Base-by-base conservation (phyloP, 1,140 invertebrate genomes). In the Drosophila lacertosa region DNA sequence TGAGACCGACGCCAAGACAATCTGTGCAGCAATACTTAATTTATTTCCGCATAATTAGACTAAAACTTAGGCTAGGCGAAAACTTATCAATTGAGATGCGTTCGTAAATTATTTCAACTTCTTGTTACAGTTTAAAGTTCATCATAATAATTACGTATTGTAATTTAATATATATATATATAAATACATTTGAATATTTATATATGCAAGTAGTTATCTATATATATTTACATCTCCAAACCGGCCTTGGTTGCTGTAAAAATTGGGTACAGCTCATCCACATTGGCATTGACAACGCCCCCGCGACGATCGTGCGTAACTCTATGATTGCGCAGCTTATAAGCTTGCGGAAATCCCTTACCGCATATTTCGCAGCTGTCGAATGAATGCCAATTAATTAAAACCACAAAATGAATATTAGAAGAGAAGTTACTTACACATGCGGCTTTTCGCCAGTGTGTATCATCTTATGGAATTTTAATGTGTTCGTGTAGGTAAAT, bases 1-100 rank as follows among this genome's bases (percentile, higher is more conserved):
- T 26, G 96, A 98, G 90, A 97, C 94, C 1, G 96, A 98, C 91
- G 94, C 97, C 0, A 95, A 98, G 81, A 95, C 95, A 79, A 96
- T 98, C 71, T 98, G 97, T 92, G 95, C 96, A 32, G 95, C 96
- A 58, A 97, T 98, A 70, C 91, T 98, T 54, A 92, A 93, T 18
- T 95, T 96, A 93, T 95, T 95, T 92, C 94, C 94, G 9, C 70
- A 89, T 80, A 89, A 90, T 81, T 89, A 89, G 77, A 66, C 74
- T 89, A 88, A 55, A 45, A 59, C 33, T 59, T 70, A 74, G 60
- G 55, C 50, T 68, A 70, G 33, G 39, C 51, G 48, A 57, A 50
- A 40, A 29, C 32, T 70, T 57, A 53, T 24, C 45, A 29, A 58
- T 50, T 55, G 45, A 66, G 45, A 45, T 45, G 63, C 53, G 54